Conservation (phyloP, 2,113 vertebrate genomes). For the Leucosticte australis region DNA sequence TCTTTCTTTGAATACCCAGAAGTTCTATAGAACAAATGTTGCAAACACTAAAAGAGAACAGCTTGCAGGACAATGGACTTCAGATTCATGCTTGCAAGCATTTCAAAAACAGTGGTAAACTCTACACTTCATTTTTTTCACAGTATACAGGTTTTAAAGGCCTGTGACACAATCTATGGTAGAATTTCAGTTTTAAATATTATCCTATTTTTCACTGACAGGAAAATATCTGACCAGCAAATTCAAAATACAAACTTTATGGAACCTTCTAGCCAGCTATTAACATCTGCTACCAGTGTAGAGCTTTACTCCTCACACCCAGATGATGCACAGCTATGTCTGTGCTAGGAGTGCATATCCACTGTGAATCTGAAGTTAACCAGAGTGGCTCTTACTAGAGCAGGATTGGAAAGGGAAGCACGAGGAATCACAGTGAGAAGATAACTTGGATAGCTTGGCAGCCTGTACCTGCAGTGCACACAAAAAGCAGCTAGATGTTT, state of each 20-base stretch:
- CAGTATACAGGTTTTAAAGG: neutral
- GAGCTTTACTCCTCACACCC: neutral
- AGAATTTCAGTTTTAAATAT: neutral
- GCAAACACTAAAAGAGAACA: neutral
- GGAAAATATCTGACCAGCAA: neutral
- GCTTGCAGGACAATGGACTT: neutral
- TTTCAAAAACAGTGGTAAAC: neutral
- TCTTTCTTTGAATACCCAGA: neutral
- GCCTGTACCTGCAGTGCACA: neutral
- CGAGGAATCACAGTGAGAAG: neutral
- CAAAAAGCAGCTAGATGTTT: neutral
- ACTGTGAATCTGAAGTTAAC: neutral
- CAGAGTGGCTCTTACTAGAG: neutral
- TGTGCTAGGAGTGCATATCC: neutral
- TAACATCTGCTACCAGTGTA: neutral
- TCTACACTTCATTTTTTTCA: neutral
- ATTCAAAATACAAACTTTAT: neutral
- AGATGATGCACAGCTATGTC: neutral
- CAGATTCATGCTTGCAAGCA: neutral
- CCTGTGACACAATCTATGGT: neutral
- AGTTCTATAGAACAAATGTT: neutral
- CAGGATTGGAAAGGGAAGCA: neutral
- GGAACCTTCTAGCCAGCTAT: neutral
- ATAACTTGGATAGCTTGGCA: neutral
- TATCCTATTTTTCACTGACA: neutral